A percentile compares a stretch with the other conserved stretches of the same genome.
Evolutionary conservation across 2,113 vertebrate genomes (phyloP).

Genomic region (Clarias gariepinus): DNA sequence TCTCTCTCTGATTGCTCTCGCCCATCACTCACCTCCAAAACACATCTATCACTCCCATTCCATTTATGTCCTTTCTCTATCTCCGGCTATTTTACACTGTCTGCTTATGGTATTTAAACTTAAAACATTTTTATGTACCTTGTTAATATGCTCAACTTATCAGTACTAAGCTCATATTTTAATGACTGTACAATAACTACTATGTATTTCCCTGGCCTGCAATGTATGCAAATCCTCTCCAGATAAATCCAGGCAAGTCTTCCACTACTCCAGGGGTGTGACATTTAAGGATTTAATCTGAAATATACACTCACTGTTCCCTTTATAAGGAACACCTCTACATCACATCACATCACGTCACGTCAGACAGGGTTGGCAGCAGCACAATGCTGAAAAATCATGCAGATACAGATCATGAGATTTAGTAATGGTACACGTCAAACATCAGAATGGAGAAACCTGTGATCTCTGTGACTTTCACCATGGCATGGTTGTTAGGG

Average conservation of each 20-base stretch:
- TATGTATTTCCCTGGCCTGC: neutral
- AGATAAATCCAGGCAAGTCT: neutral
- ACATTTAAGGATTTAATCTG: neutral
- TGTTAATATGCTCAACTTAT: neutral
- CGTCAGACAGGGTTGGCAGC: neutral
- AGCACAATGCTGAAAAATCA: neutral
- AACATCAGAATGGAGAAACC: neutral
- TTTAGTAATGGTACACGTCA: neutral
- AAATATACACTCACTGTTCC: neutral
- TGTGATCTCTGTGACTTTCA: neutral
- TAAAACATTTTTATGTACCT: neutral
- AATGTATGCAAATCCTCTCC: neutral
- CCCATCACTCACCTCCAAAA: slow-evolving; percentile 4
- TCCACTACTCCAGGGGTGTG: neutral
- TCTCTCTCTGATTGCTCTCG: slow-evolving; percentile 23
- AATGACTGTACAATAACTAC: neutral
- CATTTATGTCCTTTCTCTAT: neutral
- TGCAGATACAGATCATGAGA: neutral
- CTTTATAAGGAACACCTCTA: neutral
- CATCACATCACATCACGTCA: neutral
- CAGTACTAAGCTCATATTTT: neutral
- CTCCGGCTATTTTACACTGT: neutral
- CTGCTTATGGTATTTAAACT: neutral
- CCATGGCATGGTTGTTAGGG: neutral
- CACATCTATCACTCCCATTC: neutral